These are phyloP conservation scores for Schizopygopsis malacanthus DNA, from an alignment of 2,797 vertebrate genomes.

Conservation along the genomic window DNA sequence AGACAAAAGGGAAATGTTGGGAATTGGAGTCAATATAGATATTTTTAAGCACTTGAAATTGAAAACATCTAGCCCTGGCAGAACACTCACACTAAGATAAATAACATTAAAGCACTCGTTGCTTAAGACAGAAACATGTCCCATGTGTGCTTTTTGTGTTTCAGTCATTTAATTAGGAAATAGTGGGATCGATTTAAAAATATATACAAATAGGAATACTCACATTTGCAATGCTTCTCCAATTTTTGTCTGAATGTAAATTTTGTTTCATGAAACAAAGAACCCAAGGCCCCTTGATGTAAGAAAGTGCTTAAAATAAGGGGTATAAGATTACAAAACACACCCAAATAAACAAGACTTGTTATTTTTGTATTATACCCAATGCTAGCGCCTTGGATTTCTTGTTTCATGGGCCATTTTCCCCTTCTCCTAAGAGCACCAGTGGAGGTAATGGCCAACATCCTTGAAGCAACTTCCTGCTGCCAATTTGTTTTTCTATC, in stretches of 20 bases:
- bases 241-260: background rate
- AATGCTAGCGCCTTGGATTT: background rate
- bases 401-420: background rate
- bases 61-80: conserved; percentile 28
- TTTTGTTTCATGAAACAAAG: no score
- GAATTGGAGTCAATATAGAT: conserved; percentile 56
- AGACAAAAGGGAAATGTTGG: conserved; percentile 54
- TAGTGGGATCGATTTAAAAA: background rate
- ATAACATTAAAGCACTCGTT: background rate
- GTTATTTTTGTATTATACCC: background rate
- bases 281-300: no score
- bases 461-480: background rate
- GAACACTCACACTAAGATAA: background rate
- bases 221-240: background rate
- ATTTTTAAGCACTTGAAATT: conserved; percentile 50
- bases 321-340: background rate
- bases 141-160: background rate
- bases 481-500: background rate
- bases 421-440: background rate
- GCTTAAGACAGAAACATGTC: background rate
- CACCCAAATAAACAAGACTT: background rate
- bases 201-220: background rate
- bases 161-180: background rate
- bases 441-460: background rate
- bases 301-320: background rate